Evolutionary conservation across 37 sponge, comb jelly and placozoan genomes (phyloP).

Genomic region (Agelas oroides): DNA sequence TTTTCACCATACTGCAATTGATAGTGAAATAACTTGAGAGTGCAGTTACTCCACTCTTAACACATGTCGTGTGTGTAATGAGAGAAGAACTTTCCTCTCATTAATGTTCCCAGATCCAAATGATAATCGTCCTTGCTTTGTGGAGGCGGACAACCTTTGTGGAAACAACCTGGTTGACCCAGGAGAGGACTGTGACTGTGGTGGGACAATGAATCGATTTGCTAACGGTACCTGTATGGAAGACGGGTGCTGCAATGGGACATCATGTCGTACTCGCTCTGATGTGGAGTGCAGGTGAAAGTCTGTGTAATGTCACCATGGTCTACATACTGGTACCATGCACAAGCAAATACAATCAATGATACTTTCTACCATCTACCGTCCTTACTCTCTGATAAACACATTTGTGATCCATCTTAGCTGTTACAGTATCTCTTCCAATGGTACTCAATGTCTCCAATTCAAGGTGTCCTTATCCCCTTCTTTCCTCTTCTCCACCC

Average conservation of each 20-base stretch:
- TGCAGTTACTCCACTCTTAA: no score
- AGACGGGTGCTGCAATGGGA: conserved; percentile 70
- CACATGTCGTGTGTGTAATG: no score
- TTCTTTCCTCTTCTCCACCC: background rate
- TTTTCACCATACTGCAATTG: no score
- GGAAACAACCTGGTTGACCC: conserved; percentile 75
- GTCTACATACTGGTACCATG: background rate
- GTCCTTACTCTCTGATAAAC: no score
- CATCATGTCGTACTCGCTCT: conserved; percentile 12
- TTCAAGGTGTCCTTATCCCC: conserved; percentile 23
- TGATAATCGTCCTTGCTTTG: conserved; percentile 5
- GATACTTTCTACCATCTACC: no score
- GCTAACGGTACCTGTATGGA: background rate
- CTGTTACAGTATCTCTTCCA: no score
- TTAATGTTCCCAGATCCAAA: no score
- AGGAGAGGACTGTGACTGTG: conserved; percentile 87
- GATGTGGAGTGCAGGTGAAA: conserved; percentile 33
- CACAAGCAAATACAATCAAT: no score
- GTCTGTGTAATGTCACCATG: conserved; percentile 1
- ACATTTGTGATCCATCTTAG: no score
- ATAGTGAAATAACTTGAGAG: no score
- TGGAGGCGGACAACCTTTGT: conserved; percentile 47
- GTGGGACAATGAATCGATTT: background rate
- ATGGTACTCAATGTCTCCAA: no score
- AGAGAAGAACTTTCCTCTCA: no score